Evolutionary conservation across 1,140 invertebrate species (phyloP).

Genomic region (Magallana gigas): DNA sequence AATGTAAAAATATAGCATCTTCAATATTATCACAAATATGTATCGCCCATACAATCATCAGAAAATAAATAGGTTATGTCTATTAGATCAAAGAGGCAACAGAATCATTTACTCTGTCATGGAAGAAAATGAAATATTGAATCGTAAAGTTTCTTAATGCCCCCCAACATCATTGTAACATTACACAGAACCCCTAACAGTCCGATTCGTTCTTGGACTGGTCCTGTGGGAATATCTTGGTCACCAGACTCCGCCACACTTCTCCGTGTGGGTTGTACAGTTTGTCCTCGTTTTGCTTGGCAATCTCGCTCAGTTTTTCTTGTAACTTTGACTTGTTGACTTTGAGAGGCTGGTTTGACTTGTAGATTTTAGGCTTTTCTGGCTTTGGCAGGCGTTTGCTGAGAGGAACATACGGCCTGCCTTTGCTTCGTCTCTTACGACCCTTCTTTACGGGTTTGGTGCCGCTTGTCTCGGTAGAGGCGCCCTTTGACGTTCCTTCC

Average conservation of each 20-base stretch:
- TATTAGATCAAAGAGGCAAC: neutral
- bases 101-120: neutral
- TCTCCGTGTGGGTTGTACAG: constrained; percentile 9
- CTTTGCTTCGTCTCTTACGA: neutral
- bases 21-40: neutral
- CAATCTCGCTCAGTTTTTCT: neutral
- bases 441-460: neutral
- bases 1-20: neutral
- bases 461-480: neutral
- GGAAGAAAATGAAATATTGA: neutral
- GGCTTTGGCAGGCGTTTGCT: constrained; percentile 19
- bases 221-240: constrained; percentile 3
- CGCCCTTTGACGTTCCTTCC: neutral
- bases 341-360: constrained; percentile 1
- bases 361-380: constrained; percentile 11
- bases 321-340: neutral
- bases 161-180: no score
- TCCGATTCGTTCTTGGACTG: neutral
- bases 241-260: neutral
- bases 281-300: constrained; percentile 4
- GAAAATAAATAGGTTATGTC: neutral
- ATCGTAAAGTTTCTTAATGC: no score
- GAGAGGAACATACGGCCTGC: neutral
- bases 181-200: neutral
- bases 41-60: neutral